Base-by-base conservation (phyloP, 2,797 vertebrate genomes). In the Cossypha niveicapilla region DNA sequence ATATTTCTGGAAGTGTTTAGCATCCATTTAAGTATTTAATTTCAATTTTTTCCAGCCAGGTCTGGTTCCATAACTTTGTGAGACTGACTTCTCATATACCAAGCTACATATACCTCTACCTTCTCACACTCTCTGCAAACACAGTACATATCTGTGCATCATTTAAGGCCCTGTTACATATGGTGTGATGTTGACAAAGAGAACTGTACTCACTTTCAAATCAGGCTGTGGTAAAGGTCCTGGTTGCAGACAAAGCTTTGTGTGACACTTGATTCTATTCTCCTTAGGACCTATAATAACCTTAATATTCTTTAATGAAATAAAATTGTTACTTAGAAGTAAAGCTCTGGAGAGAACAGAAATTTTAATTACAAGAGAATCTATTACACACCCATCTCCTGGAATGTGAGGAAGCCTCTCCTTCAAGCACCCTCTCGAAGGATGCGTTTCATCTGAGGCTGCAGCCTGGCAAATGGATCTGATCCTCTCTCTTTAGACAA, bases 251-350 rank as follows among this genome's bases (percentile, higher is more conserved):
- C 32, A 66, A 67, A 66, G 10, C 22, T 87, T 76, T 37, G 24
- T 37, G 32, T 63, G 30, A 68, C 63, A 68, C 7, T 22, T 62
- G 30, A 23, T 68, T 90, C 48, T 48, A 34, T 6, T 67, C n/a
- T 83, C 62, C 27, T 77, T 72, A 72, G 39, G 27, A 74, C 9
- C 32, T 65, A 7, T n/a, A 72, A 61, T 45, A 79, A 60, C 24
- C 15, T 67, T 50, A 86, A 87, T 35, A 71, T 54, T 86, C 21
- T 60, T 66, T 35, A 58, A 62, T 48, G n/a, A 92, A 95, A 73
- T 42, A 41, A 34, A 70, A 58, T 7, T 9, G 5, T 71, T 72
- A 35, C 47, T 71, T 73, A 67, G 81, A 89, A 87, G 85, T 41
- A 86, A 39, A 74, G 34, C n/a, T 60, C 74, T 65, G 21, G 32